A percentile compares a stretch with the other conserved stretches of the same genome.
Evolutionary conservation across 2,113 vertebrate species (phyloP).

Genomic region (Bostrychus sinensis): DNA sequence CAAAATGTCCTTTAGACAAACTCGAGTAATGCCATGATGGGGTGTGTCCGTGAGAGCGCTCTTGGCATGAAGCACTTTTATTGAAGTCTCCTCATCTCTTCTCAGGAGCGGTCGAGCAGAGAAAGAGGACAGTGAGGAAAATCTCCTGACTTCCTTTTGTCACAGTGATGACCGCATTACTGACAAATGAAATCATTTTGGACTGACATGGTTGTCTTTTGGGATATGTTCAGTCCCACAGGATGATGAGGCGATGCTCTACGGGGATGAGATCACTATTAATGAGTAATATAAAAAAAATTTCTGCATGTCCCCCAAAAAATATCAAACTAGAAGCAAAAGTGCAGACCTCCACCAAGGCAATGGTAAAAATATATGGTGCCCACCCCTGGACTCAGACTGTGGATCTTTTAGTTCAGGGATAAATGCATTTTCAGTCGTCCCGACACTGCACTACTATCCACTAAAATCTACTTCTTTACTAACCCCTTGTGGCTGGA

Average conservation of each 20-base stretch:
- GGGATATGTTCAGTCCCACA: constrained; percentile 24
- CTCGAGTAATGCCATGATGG: constrained; percentile 20
- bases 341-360: too few relatives aligned
- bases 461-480: too few relatives aligned
- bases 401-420: too few relatives aligned
- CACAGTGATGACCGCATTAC: constrained; percentile 18
- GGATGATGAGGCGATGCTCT: constrained; percentile 34
- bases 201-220: constrained; percentile 15
- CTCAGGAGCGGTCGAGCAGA: background rate
- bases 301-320: background rate
- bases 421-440: too few relatives aligned
- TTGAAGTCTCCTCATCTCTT: background rate
- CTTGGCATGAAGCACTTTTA: background rate
- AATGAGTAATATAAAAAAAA: background rate
- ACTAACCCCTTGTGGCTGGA: too few relatives aligned
- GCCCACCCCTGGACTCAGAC: too few relatives aligned
- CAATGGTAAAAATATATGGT: too few relatives aligned
- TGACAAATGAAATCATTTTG: constrained; percentile 10
- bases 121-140: background rate
- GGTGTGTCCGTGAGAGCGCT: constrained; percentile 26
- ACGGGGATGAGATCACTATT: constrained; percentile 46
- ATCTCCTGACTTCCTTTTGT: background rate
- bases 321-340: background rate
- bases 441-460: too few relatives aligned
- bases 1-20: constrained; percentile 13